A percentile compares a stretch with the other conserved stretches of the same genome.
These are phyloP conservation scores for Macrophya alboannulata DNA, from an alignment of 2,888 invertebrate genomes.

Conservation along the genomic window DNA sequence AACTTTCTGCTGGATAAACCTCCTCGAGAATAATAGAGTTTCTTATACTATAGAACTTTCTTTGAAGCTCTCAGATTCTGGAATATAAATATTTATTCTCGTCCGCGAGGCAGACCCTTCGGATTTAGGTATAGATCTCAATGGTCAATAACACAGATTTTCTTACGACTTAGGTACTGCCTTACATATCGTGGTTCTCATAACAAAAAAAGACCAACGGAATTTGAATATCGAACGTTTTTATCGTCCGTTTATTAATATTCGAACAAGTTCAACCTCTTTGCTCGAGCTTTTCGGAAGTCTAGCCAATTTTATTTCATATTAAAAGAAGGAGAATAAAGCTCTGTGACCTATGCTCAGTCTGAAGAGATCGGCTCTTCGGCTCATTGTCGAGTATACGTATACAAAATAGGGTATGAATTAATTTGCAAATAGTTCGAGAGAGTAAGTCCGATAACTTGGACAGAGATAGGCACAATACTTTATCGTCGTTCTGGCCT, in stretches of 20 bases:
- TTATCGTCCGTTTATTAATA: neutral
- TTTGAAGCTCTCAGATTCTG: constrained; percentile 41
- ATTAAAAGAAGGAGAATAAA: neutral
- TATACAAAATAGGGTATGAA: neutral
- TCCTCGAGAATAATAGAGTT: constrained; percentile 45
- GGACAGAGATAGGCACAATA: neutral
- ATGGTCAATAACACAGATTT: constrained; percentile 8
- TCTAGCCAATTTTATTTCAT: neutral
- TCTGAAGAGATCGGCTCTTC: neutral
- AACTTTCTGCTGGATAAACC: constrained; percentile 44
- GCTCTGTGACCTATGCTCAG: neutral
- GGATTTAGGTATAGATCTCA: neutral
- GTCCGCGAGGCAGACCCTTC: neutral
- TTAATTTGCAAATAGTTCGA: neutral
- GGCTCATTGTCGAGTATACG: neutral
- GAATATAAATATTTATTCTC: constrained; percentile 46
- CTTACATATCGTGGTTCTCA: neutral
- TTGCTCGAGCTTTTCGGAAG: neutral
- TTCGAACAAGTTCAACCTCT: neutral
- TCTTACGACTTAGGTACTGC: neutral
- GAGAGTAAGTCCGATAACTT: neutral
- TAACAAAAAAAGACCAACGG: neutral
- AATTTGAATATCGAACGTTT: constrained; percentile 2
- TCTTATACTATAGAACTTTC: constrained; percentile 31
- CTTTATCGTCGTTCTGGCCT: constrained; percentile 63